phyloP scores from a whole-genome alignment of 2,113 vertebrate species.

The Chaetura pelagica region DNA sequence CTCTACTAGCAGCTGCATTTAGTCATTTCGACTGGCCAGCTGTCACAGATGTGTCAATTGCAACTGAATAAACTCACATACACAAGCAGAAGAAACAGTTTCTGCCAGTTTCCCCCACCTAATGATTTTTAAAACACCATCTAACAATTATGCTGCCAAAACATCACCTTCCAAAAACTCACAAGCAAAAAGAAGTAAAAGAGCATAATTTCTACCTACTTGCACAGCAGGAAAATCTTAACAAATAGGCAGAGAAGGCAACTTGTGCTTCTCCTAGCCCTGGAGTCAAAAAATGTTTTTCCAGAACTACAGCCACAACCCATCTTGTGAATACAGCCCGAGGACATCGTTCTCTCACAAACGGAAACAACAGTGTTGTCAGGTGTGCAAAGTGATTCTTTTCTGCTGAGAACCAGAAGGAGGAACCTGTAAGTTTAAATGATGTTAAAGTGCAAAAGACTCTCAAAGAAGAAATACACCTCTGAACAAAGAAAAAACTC shows the following conservation, averaged over 20 bases:
- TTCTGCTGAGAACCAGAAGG: conserved; percentile 77
- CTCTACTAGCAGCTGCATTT: background rate
- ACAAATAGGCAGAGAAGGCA: background rate
- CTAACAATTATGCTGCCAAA: background rate
- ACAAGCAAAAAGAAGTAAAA: background rate
- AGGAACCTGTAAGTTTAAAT: conserved; percentile 80
- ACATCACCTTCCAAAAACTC: background rate
- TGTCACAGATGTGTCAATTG: background rate
- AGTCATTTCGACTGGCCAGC: background rate
- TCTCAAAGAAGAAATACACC: conserved; percentile 70
- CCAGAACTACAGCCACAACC: background rate
- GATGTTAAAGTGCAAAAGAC: conserved; percentile 78
- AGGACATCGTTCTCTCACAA: background rate
- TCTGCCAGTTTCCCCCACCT: background rate
- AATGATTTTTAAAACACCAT: background rate
- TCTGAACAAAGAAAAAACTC: conserved; percentile 67
- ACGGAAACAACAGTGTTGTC: background rate
- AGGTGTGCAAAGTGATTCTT: conserved; percentile 18
- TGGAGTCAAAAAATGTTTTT: background rate
- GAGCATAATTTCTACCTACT: background rate
- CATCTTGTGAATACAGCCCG: background rate
- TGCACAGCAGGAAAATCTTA: background rate
- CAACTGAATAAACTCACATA: background rate
- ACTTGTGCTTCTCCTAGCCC: background rate
- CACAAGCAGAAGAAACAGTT: background rate